Base-by-base conservation (phyloP, 2,888 invertebrate genomes). In the Matsumyia berberina region DNA sequence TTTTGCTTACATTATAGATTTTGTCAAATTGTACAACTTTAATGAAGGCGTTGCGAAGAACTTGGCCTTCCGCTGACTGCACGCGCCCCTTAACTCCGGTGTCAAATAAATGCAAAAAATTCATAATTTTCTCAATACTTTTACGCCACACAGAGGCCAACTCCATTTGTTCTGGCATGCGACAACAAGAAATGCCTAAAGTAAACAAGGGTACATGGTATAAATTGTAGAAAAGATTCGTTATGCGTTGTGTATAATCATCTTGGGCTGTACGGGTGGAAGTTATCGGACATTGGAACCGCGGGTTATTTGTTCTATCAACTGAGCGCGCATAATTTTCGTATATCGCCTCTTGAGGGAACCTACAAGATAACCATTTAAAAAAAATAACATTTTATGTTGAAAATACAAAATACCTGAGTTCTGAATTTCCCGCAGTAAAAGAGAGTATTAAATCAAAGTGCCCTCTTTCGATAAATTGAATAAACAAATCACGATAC, bases 111-210 rank as follows among this genome's bases (percentile, higher is more conserved):
- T 93, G 93, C 1, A 95, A 89, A 58, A 95, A 93, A 87, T 93
- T 93, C 93, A 95, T 94, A 4, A 95, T 92, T 3, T 94, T 94
- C 15, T 92, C 92, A 62, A 95, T 89, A 88, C 95, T 94, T 78
- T 94, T 93, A 87, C 94, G 93, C 96, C 96, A 97, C 7, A 96
- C 93, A 86, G 93, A 93, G 0, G 94, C 95, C n/a, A 97, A 93
- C 55, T 94, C 93, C 0, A 89, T 91, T n/a, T 94, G 93, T 0
- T 90, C 88, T 0, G 97, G 97, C 93, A 96, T 96, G 87, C 95
- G 95, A 89, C 97, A 97, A 88, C 97, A 97, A 69, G 95, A 95
- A 29, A 97, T 90, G 15, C 96, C 95, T 3, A 95, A 93, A 0
- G 95, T 94, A 58, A 96, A 92, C 89, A 96, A 92, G 0, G 96